phyloP scores from a whole-genome alignment of 2,888 invertebrate genomes.

The Penaeus monodon region DNA sequence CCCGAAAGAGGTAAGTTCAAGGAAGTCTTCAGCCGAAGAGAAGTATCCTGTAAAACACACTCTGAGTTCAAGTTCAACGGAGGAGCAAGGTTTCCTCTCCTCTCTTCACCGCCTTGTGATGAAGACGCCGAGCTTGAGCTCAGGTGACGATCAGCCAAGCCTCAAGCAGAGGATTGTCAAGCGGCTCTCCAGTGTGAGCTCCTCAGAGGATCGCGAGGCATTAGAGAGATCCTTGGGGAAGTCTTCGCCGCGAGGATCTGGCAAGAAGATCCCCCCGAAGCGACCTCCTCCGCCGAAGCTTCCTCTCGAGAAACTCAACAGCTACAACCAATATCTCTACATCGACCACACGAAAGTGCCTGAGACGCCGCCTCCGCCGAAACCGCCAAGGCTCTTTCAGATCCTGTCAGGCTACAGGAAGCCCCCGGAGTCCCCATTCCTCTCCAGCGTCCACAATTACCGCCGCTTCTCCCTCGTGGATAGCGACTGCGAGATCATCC shows the following conservation, averaged over 20 bases:
- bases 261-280: constrained; percentile 42
- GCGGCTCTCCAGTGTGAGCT: constrained; percentile 48
- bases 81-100: constrained; percentile 38
- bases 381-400: constrained; percentile 49
- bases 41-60: background rate
- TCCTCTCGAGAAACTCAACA: constrained; percentile 40
- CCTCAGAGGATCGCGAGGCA: constrained; percentile 38
- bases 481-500: constrained; percentile 48
- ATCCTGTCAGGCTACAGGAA: constrained; percentile 45
- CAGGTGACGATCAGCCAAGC: constrained; percentile 41
- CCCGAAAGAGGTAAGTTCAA: background rate
- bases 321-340: constrained; percentile 37
- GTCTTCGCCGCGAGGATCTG: background rate
- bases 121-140: constrained; percentile 43
- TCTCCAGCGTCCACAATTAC: constrained; percentile 24
- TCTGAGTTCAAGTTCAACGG: constrained; percentile 41
- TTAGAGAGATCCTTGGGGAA: constrained; percentile 18
- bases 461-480: constrained; percentile 51
- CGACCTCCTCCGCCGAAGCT: constrained; percentile 43
- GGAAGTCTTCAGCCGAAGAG: constrained; percentile 1
- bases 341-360: constrained; percentile 23
- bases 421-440: background rate
- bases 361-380: constrained; percentile 44
- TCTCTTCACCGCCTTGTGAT: constrained; percentile 46
- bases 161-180: constrained; percentile 41